Base-by-base conservation (phyloP, 1,140 invertebrate genomes). In the Elysia chlorotica region DNA sequence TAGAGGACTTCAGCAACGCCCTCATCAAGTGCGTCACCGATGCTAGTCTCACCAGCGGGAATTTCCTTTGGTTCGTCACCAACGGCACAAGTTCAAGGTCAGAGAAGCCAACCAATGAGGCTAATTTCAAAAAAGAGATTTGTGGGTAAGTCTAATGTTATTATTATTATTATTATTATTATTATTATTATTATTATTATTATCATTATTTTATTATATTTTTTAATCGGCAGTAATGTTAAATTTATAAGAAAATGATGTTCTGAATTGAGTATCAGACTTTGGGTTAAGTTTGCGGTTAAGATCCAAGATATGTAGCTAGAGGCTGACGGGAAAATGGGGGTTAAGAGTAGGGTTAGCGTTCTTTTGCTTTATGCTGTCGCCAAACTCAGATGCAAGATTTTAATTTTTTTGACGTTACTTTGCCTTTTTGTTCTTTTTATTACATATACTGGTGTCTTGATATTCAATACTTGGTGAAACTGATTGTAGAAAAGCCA, bases 31-130 rank as follows among this genome's bases (percentile, higher is more conserved):
- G 74, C 41, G 41, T 54, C 30, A 66, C 57, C 21, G 35, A 25
- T 0, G 30, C 30, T 1, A 41, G 56, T 6, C 28, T 76, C 10
- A 6, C 28, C 19, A 23, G 48, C 1, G 63, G 30, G 6, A 68
- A 69, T 38, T 68, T 73, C 48, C 35, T 73, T 0, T 76, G 70
- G 69, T 73, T 76, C 35, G 65, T 69, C 37, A 68, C 74, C 59
- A 76, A 76, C 56, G 74, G 74, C 14, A 76, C 74, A 23, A 76
- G 74, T 48, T 17, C 28, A 10, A 61, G 56, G 1, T 61, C 36
- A 23, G 30, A 56, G 14, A 57, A 65, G 0, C 74, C 74, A 3
- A 30, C 65, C 1, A 61, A 76, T 30, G 35, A 25, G 10, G 57
- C 35, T 1, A 25, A 65, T 35, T 72, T 76, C 59, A 72, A 73